Conservation (phyloP, 1,140 invertebrate genomes). For the Apocrypta bakeri region DNA sequence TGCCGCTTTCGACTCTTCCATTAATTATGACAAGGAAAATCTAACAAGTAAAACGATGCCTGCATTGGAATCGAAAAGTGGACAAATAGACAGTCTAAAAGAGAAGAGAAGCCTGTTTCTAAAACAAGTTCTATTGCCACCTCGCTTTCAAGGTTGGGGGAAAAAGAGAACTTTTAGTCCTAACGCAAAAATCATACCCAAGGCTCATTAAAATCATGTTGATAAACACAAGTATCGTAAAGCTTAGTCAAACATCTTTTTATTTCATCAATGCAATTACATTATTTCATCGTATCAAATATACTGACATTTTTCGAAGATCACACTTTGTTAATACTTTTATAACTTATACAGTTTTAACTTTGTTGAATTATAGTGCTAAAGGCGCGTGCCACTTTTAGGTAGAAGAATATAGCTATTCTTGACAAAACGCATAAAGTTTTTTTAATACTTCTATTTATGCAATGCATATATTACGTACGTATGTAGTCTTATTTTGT, state of each 20-base stretch:
- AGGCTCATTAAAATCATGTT: conserved; percentile 42
- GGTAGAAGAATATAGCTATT: too few relatives aligned
- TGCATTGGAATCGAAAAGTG: conserved; percentile 52
- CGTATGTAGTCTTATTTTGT: too few relatives aligned
- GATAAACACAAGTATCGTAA: background rate
- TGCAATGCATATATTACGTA: too few relatives aligned
- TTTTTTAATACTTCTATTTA: too few relatives aligned
- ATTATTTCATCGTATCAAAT: too few relatives aligned
- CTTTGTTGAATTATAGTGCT: too few relatives aligned
- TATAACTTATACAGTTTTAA: too few relatives aligned
- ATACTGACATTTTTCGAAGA: too few relatives aligned
- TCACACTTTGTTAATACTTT: too few relatives aligned
- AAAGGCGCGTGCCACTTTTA: too few relatives aligned
- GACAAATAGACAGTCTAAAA: conserved; percentile 65
- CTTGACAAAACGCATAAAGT: too few relatives aligned
- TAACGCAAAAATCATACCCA: conserved; percentile 58
- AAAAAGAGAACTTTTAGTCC: conserved; percentile 63
- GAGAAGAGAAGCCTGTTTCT: conserved; percentile 77
- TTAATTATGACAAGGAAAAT: conserved; percentile 64
- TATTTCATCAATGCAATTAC: too few relatives aligned
- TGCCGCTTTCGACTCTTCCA: conserved; percentile 60
- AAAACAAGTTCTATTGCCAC: conserved; percentile 77
- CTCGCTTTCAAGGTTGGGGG: conserved; percentile 74
- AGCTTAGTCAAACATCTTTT: background rate
- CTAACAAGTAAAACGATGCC: conserved; percentile 36